Base-by-base conservation (phyloP, 2,797 vertebrate species). In the Tokudaia tokunoshimensis region DNA sequence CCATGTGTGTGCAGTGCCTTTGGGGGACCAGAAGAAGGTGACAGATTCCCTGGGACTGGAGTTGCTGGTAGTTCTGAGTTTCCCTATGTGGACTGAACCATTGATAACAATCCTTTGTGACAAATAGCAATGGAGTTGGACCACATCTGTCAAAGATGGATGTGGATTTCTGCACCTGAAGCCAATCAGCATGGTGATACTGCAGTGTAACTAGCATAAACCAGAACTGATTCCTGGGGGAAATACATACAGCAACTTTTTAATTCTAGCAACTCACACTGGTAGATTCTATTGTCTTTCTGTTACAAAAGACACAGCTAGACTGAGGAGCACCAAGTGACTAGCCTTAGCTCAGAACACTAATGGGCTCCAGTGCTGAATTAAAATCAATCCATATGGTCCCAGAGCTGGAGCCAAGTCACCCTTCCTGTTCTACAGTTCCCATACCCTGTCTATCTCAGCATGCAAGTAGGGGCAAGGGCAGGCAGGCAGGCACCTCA, bases 401-500 rank as follows among this genome's bases (percentile, higher is more conserved):
- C 11, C 10, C 20, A 29, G 10, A 50, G 14, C 55, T n/a, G 26
- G 65, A 44, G 29, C 31, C n/a, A 24, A 29, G 19, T 10, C 20
- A 8, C 12, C 0, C 1, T 14, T 29, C 26, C 15, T 6, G 10
- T 26, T 17, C 44, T 15, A 1, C 2, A 5, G 15, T 50, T 22
- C 65, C 11, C 26, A 5, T 44, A 20, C 15, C 86, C 65, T 81
- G 85, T 9, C 78, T 34, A 6, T 24, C 75, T 87, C 75, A 63
- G 41, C 3, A 14, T 79, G 72, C 26, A 17, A 65, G 13, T 9
- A 65, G 31, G 88, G 87, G 37, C 47, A 14, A 37, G 86, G 59
- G 14, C 59, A 52, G 74, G 41, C n/a, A 72, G 72, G 63, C 6
- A 0, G 4, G 44, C 3, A 5, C 67, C 34, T 85, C 65, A 15